Conservation (phyloP, 2,888 invertebrate species). For the Drosophila kambysellisi region DNA sequence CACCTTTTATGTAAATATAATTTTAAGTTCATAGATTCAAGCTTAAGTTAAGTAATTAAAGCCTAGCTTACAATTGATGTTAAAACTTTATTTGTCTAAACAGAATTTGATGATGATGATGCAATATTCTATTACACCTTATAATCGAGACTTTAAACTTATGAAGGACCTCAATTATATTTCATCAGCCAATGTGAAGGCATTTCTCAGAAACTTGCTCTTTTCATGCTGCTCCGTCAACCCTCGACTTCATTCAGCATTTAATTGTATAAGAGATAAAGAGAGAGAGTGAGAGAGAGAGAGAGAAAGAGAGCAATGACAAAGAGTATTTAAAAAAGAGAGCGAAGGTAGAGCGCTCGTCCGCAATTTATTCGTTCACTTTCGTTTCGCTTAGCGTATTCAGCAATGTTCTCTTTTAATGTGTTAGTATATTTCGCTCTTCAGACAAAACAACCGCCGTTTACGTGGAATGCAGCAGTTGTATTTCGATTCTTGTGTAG, state of each 20-base stretch:
- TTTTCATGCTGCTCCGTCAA: slow-evolving; percentile 14
- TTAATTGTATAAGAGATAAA: not conserved
- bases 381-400: slow-evolving; percentile 2
- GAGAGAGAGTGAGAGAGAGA: not conserved
- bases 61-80: not conserved
- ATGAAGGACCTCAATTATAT: slow-evolving; percentile 47
- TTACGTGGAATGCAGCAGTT: slow-evolving; percentile 15
- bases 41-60: not conserved
- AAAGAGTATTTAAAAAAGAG: not conserved
- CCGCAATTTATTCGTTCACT: not conserved
- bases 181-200: slow-evolving; percentile 53
- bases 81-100: not conserved
- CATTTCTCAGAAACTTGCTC: slow-evolving; percentile 29
- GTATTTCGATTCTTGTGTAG: slow-evolving; percentile 23
- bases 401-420: not conserved
- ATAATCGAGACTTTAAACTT: slow-evolving; percentile 37
- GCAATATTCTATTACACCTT: slow-evolving; percentile 29
- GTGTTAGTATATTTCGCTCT: slow-evolving; percentile 16
- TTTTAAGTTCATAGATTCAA: not conserved
- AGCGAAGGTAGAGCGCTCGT: not conserved
- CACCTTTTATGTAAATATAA: not conserved
- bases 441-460: slow-evolving; percentile 6
- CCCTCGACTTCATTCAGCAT: not conserved
- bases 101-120: slow-evolving; percentile 26
- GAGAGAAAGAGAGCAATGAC: not conserved